Conservation (phyloP, 2,888 invertebrate genomes). For the Phragmatobia fuliginosa region DNA sequence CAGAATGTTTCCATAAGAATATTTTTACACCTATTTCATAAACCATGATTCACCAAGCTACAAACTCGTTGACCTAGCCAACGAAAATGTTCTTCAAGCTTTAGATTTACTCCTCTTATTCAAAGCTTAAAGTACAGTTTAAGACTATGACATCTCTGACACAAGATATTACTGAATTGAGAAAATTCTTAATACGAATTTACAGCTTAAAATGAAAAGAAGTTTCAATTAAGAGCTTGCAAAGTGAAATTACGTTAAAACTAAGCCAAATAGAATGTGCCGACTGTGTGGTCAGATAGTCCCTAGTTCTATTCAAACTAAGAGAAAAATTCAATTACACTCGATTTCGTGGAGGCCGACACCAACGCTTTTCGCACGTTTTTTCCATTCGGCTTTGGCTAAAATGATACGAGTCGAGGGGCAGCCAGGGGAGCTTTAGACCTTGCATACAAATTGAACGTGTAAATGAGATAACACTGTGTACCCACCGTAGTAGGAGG, state of each 20-base stretch:
- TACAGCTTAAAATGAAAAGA: slow-evolving; percentile 18
- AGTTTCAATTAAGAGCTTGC: slow-evolving; percentile 47
- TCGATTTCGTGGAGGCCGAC: slow-evolving; percentile 46
- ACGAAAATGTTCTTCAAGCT: too few relatives aligned
- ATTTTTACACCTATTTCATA: too few relatives aligned
- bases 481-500: slow-evolving; percentile 51
- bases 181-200: not conserved
- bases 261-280: slow-evolving; percentile 40
- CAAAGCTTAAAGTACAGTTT: too few relatives aligned
- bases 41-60: too few relatives aligned
- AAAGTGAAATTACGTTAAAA: slow-evolving; percentile 53
- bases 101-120: too few relatives aligned
- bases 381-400: slow-evolving; percentile 50
- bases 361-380: slow-evolving; percentile 16
- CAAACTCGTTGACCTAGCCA: too few relatives aligned
- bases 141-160: not conserved
- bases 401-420: slow-evolving; percentile 47
- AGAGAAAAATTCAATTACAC: slow-evolving; percentile 60
- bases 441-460: slow-evolving; percentile 83
- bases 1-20: too few relatives aligned
- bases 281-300: slow-evolving; percentile 42
- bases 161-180: not conserved
- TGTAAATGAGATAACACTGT: slow-evolving; percentile 77
- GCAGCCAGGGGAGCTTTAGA: slow-evolving; percentile 72
- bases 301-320: slow-evolving; percentile 47